A percentile compares a stretch with the other conserved stretches of the same genome.
Evolutionary conservation across 2,797 vertebrate genomes (phyloP).

Genomic region (Lacerta viridis): DNA sequence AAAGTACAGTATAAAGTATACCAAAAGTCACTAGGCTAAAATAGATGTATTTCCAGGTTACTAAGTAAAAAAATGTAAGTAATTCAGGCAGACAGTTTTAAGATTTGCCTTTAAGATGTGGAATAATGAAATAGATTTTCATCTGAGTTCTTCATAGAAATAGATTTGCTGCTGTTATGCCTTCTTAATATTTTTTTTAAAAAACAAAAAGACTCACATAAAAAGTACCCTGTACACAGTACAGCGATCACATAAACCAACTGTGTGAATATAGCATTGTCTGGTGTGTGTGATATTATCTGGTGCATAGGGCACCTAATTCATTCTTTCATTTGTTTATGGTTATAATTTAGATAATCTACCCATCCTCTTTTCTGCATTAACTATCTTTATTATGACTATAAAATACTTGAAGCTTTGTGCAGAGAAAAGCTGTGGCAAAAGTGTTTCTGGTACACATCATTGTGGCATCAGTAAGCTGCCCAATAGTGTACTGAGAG

Average conservation of each 20-base stretch:
- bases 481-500: neutral
- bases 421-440: neutral
- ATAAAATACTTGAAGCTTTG: neutral
- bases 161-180: neutral
- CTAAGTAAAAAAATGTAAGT: neutral
- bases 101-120: neutral
- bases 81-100: neutral
- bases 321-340: neutral
- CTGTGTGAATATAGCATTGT: neutral
- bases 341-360: neutral
- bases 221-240: neutral
- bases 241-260: neutral
- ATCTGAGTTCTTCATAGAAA: neutral
- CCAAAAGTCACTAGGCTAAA: neutral
- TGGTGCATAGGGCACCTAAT: neutral
- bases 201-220: neutral
- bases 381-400: neutral
- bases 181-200: neutral
- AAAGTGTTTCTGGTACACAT: neutral
- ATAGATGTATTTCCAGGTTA: neutral
- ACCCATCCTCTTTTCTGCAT: neutral
- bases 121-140: neutral
- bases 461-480: neutral
- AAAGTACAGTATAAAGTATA: neutral
- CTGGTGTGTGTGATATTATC: neutral